phyloP scores from a whole-genome alignment of 1,140 invertebrate genomes.

The Macrosteles quadrilineatus region DNA sequence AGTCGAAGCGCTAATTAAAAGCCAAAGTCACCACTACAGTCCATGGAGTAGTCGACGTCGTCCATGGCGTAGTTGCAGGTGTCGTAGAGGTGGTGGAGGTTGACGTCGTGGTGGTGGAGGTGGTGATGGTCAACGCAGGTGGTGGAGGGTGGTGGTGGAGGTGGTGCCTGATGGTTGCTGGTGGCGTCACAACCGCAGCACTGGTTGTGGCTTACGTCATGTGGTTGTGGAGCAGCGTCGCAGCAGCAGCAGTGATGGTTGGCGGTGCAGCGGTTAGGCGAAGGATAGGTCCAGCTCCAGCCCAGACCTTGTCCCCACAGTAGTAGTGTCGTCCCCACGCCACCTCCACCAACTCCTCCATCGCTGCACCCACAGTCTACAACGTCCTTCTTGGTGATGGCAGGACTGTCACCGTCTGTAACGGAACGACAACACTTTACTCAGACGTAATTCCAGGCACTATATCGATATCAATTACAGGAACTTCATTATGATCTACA shows the following conservation, averaged over 20 bases:
- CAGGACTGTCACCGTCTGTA: too few relatives aligned
- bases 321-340: slow-evolving; percentile 13
- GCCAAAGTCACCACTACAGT: slow-evolving; percentile 27
- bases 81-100: background rate
- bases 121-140: background rate
- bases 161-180: background rate
- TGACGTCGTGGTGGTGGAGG: slow-evolving; percentile 12
- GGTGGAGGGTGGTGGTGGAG: background rate
- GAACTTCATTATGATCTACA: too few relatives aligned
- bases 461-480: too few relatives aligned
- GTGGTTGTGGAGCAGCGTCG: background rate
- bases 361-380: background rate
- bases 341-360: background rate
- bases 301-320: slow-evolving; percentile 25
- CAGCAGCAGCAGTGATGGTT: slow-evolving; percentile 15
- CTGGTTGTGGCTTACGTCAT: slow-evolving; percentile 21
- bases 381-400: too few relatives aligned
- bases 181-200: slow-evolving; percentile 19
- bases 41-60: slow-evolving; percentile 28
- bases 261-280: background rate
- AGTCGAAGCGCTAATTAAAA: slow-evolving; percentile 12
- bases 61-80: slow-evolving; percentile 4
- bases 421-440: too few relatives aligned
- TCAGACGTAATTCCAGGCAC: too few relatives aligned
- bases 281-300: background rate